A percentile compares a stretch with the other conserved stretches of the same genome.
Conservation (phyloP, 2,113 vertebrate species). For the Thoracochromis brauschi region DNA sequence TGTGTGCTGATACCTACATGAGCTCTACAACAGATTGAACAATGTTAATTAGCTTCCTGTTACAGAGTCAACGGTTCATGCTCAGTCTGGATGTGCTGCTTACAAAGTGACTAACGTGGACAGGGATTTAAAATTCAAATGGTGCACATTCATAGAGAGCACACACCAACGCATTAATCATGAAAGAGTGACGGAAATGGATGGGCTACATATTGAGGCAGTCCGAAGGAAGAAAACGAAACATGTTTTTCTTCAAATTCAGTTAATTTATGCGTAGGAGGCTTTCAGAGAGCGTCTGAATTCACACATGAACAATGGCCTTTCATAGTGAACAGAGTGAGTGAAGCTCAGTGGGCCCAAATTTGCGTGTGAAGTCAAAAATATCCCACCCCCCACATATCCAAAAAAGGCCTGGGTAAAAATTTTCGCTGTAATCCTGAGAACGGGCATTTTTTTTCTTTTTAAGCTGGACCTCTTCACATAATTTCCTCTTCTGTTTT, state of each 20-base stretch:
- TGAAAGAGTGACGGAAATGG: background rate
- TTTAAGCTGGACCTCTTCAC: background rate
- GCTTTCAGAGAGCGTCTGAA: slow-evolving; percentile 43
- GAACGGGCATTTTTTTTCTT: background rate
- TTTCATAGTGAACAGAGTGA: slow-evolving; percentile 53
- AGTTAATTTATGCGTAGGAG: slow-evolving; percentile 46
- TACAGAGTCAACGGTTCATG: background rate
- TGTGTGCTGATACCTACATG: background rate
- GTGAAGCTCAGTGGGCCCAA: slow-evolving; percentile 38
- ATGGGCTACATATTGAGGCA: background rate
- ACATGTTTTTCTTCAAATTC: background rate
- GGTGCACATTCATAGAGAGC: background rate
- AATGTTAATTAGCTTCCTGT: background rate
- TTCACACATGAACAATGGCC: slow-evolving; percentile 58
- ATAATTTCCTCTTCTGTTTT: background rate
- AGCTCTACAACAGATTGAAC: background rate
- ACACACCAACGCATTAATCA: background rate
- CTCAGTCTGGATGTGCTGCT: background rate
- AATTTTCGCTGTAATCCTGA: rapidly evolving
- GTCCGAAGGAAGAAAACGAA: background rate
- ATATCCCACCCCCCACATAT: slow-evolving; percentile 14
- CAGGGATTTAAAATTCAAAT: background rate
- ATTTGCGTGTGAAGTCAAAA: slow-evolving; percentile 37
- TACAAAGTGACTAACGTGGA: background rate
- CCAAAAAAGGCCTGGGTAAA: background rate